phyloP scores from a whole-genome alignment of 2,113 vertebrate genomes.

The Atlantisia rogersi region DNA sequence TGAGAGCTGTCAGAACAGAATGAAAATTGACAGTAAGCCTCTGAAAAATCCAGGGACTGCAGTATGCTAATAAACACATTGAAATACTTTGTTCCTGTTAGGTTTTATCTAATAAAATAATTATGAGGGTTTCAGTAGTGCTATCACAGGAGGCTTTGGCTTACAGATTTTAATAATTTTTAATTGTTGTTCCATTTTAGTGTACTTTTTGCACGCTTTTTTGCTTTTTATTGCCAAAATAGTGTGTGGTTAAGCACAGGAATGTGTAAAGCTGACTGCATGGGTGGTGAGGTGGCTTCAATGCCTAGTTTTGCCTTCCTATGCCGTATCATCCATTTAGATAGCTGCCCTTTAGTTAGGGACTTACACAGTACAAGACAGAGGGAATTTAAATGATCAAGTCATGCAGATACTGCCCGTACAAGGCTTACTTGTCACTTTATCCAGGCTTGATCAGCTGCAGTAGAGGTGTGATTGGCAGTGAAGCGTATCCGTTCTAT shows the following conservation, averaged over 20 bases:
- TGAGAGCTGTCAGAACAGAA: neutral
- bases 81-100: neutral
- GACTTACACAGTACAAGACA: neutral
- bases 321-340: neutral
- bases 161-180: neutral
- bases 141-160: neutral
- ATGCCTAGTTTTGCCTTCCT: neutral
- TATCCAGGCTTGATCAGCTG: neutral
- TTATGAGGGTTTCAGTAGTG: neutral
- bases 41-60: neutral
- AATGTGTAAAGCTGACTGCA: neutral
- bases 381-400: neutral
- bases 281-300: neutral
- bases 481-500: neutral
- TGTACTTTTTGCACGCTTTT: neutral
- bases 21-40: neutral
- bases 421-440: neutral
- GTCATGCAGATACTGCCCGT: neutral
- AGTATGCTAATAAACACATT: neutral
- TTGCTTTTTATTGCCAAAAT: neutral
- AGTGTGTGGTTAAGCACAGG: neutral
- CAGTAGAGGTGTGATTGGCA: neutral
- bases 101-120: neutral
- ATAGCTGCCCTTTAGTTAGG: neutral
- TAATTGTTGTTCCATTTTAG: neutral